Base-by-base conservation (phyloP, 2,888 invertebrate species). In the Rotaria magnacalcarata region DNA sequence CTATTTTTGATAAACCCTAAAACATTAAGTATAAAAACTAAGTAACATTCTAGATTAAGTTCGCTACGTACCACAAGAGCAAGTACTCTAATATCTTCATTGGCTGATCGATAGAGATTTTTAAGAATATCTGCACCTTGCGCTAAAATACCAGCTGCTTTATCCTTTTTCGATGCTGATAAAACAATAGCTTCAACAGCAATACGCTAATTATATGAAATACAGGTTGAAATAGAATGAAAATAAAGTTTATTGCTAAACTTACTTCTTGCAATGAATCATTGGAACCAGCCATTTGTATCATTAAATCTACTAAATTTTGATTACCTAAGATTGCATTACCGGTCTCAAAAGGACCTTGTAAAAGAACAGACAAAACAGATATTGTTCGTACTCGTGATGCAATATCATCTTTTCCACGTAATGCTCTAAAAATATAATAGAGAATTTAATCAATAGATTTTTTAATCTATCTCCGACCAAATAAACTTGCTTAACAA, bases 181-280 rank as follows among this genome's bases (percentile, higher is more conserved):
- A 96, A 96, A 87, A 98, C 95, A 84, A 99, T 94, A 89, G 98
- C 96, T 91, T 99, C 99, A 89, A 96, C 96, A 0, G 99, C 95
- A 24, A 97, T 95, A 91, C 94, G 95, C 92, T 98, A 80, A 24
- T 24, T 7, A 5, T 47, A 43, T 34, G 1, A 43, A 75, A 19
- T 19, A 41, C 19, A 16, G 41, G 41, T 47, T 47, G n/a, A 34
- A 11, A 5, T 41, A 5, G 6, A 47, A 8, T n/a, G 14, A 60
- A 4, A n/a, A 75, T 2, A 21, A 34, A 75, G 21, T 41, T 41
- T 21, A 34, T 34, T 34, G 34, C 10, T n/a, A 5, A 21, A 60
- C 27, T 47, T 88, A 92, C 92, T 90, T 93, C 93, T 90, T 97
- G 96, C 0, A 97, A 91, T 24, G 93, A 88, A 89, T 97, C 95